A percentile compares a stretch with the other conserved stretches of the same genome.
These are phyloP conservation scores for Trachymyrmex septentrionalis DNA, from an alignment of 1,140 invertebrate genomes.

Conservation along the genomic window DNA sequence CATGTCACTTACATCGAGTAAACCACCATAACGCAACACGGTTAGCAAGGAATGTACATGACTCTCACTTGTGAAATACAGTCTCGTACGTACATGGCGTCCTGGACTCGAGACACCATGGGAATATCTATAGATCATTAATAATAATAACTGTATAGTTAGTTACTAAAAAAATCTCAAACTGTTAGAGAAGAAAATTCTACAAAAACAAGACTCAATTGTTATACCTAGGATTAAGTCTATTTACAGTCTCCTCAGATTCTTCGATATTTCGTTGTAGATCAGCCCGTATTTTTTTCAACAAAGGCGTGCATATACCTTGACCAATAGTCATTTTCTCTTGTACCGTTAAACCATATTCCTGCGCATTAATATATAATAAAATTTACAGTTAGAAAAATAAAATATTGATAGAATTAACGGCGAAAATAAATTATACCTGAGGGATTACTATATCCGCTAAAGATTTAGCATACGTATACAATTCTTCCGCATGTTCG, in stretches of 20 bases:
- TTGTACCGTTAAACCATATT: conserved; percentile 98
- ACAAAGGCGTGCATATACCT: conserved; percentile 98
- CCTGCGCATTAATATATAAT: conserved; percentile 86
- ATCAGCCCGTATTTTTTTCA: conserved; percentile 98
- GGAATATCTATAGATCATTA: conserved; percentile 91
- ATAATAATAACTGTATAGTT: conserved; percentile 4
- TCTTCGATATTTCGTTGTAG: conserved; percentile 97
- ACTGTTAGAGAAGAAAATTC: not conserved
- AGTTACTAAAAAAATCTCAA: not conserved
- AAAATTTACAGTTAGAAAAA: not conserved
- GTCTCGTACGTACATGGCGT: conserved; percentile 97
- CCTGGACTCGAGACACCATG: conserved; percentile 99
- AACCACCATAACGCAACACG: conserved; percentile 96
- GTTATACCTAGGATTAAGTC: conserved; percentile 95
- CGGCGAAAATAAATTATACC: conserved; percentile 85
- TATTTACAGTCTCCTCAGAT: conserved; percentile 96
- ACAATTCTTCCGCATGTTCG: conserved; percentile 97
- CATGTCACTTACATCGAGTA: conserved; percentile 92
- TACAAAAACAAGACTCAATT: conserved; percentile 2
- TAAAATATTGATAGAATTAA: not conserved
- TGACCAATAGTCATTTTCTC: conserved; percentile 99
- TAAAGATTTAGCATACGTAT: conserved; percentile 97
- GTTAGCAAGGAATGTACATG: conserved; percentile 99
- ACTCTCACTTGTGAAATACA: conserved; percentile 99
- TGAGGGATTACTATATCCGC: conserved; percentile 99